Evolutionary conservation across 2,888 invertebrate species (phyloP).

Genomic region (Eupithecia centaureata): DNA sequence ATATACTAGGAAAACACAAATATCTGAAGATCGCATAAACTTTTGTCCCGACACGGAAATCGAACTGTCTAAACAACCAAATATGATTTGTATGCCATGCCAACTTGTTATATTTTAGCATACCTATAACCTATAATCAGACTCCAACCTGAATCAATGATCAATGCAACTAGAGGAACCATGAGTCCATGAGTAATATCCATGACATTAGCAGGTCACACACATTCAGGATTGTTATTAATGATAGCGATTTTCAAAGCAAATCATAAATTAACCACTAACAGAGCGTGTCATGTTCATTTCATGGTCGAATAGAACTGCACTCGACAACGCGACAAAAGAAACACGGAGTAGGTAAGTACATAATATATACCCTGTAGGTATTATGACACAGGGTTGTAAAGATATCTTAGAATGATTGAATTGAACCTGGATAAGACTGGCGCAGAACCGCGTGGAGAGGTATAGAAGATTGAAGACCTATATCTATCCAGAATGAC

Average conservation of each 20-base stretch:
- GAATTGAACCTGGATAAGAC: too few species aligned
- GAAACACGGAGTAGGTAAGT: background rate
- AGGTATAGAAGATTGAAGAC: too few species aligned
- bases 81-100: too few species aligned
- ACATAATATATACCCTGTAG: too few species aligned
- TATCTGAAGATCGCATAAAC: too few species aligned
- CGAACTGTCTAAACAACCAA: too few species aligned
- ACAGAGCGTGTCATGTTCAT: conserved; percentile 39
- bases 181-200: background rate
- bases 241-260: conserved; percentile 31
- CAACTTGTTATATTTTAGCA: too few species aligned
- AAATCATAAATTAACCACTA: conserved; percentile 32
- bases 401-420: too few species aligned
- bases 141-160: background rate
- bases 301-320: conserved; percentile 30
- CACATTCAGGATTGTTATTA: conserved; percentile 16
- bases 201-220: conserved; percentile 11
- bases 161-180: background rate
- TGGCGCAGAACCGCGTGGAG: too few species aligned
- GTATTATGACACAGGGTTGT: background rate
- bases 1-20: too few species aligned
- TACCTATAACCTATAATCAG: background rate
- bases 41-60: too few species aligned
- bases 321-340: background rate
- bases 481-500: too few species aligned